Base-by-base conservation (phyloP, 2,888 invertebrate genomes). In the Napeogenes inachia region DNA sequence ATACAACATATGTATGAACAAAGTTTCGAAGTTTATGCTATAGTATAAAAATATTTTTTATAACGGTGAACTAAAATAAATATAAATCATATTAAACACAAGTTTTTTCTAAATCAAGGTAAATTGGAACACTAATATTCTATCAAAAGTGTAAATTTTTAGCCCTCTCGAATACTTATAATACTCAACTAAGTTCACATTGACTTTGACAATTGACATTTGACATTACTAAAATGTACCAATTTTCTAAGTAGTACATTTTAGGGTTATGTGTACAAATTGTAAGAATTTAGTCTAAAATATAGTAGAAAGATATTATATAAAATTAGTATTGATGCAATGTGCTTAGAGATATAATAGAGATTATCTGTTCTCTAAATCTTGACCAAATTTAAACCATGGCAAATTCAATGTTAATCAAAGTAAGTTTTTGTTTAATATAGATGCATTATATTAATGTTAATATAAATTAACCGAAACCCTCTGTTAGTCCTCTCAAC, bases 371-470 rank as follows among this genome's bases (percentile, higher is more conserved):
- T 30, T 5, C 3, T 30, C 21, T 42, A 42, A 42, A 42, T 8
- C 10, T 12, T 30, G 10, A 50, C 30, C 30, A 30, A 45, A 50
- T 57, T 5, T 42, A 45, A 60, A 69, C 42, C 1, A 87, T 87
- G 87, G 83, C 86, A 13, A 82, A 78, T 68, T 77, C 80, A 32
- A 65, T 85, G 59, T 65, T 85, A 63, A 65, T 75, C 13, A 85
- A 82, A 80, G 86, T 85, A 70, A 59, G 72, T 63, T 46, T 68
- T 62, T n/a, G 54, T 59, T 59, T 35, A 46, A 45, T 54, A 50
- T 12, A 46, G 47, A 12, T 63, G 35, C 53, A 46, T 10, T 57
- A 13, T 13, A 35, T 4, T 4, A 30, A 56, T 45, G 21, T 62
- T 38, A 38, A 56, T 61, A 32, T 56, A 42, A 56, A 33, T 59